Base-by-base conservation (phyloP, 2,888 invertebrate genomes). In the Diaprepes abbreviatus region DNA sequence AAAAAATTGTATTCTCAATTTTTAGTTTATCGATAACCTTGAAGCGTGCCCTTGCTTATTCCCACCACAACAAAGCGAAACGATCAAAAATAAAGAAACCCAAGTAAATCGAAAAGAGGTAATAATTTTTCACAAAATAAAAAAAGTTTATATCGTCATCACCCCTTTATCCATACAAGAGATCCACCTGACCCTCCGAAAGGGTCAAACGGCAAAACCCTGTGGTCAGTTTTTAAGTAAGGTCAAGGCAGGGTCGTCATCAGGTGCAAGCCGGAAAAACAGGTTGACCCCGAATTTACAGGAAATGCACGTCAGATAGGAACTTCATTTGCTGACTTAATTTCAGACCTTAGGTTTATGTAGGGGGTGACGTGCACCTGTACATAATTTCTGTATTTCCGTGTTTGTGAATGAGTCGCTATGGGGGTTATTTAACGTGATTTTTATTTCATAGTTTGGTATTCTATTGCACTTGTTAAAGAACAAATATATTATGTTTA, bases 191-290 rank as follows among this genome's bases (percentile, higher is more conserved):
- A 65, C 64, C 64, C 60, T 45, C 21, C 6, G 16, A 31, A 70
- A 70, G 70, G 70, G 70, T 65, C 70, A 65, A 60, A 45, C 60
- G 43, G 54, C 40, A 9, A 43, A 54, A 54, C 64, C 17, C 33
- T 28, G 62, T 68, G 67, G 67, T 68, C 67, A 68, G 68, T 69
- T 50, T 63, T 58, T 64, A 58, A 50, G 58, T 45, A 40, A 69
- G 68, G 68, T 69, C 63, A 69, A 62, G 67, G 55, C 55, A 62
- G 55, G 68, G 68, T 66, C 50, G 38, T 50, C 54, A 31, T 67
- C 67, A 68, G 62, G 67, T 68, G 67, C 67, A 68, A 33, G 58
- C 50, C 62, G 60, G 67, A 68, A 59, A 55, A 66, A 58, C 59
- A 66, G 66, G 66, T 66, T 54, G 9, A 45, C 35, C 57, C 38